These are phyloP conservation scores for Scolopax mira DNA, from an alignment of 2,113 vertebrate genomes.

Conservation along the genomic window DNA sequence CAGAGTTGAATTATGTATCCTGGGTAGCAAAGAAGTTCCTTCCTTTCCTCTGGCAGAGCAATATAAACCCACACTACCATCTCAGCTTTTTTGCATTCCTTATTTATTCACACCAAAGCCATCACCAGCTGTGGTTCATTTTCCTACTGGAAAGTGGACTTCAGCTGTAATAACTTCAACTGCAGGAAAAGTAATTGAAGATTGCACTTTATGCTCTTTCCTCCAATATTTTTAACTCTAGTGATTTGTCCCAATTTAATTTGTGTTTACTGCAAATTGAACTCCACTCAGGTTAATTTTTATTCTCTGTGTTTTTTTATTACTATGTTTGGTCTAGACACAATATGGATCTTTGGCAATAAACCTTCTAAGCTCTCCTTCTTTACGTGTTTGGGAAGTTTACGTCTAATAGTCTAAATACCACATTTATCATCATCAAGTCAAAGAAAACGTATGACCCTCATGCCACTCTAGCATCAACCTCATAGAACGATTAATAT, in stretches of 20 bases:
- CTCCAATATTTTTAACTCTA: slow-evolving; percentile 34
- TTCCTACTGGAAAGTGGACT: slow-evolving; percentile 26
- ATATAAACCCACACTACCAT: neutral
- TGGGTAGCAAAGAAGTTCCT: neutral
- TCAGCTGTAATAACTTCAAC: slow-evolving; percentile 19
- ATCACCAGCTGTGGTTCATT: slow-evolving; percentile 9
- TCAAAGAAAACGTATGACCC: slow-evolving; percentile 9
- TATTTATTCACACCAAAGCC: slow-evolving; percentile 1
- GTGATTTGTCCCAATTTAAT: slow-evolving; percentile 60
- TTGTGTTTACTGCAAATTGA: slow-evolving; percentile 47
- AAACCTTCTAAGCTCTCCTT: slow-evolving; percentile 44
- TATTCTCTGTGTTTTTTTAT: slow-evolving; percentile 38
- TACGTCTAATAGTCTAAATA: neutral
- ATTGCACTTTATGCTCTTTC: slow-evolving; percentile 16
- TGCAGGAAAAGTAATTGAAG: slow-evolving; percentile 25
- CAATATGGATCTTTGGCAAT: slow-evolving; percentile 36
- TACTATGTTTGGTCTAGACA: slow-evolving; percentile 54
- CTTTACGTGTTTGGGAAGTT: slow-evolving; percentile 20
- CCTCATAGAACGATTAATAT: slow-evolving; percentile 12
- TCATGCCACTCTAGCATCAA: slow-evolving; percentile 1
- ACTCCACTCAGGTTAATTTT: slow-evolving; percentile 58
- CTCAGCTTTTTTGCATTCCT: neutral
- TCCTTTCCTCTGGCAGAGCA: neutral
- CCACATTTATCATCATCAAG: slow-evolving; percentile 32
- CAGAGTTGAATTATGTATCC: neutral